These are phyloP conservation scores for Sinotaia quadrata DNA, from an alignment of 2,888 invertebrate genomes.

Conservation along the genomic window DNA sequence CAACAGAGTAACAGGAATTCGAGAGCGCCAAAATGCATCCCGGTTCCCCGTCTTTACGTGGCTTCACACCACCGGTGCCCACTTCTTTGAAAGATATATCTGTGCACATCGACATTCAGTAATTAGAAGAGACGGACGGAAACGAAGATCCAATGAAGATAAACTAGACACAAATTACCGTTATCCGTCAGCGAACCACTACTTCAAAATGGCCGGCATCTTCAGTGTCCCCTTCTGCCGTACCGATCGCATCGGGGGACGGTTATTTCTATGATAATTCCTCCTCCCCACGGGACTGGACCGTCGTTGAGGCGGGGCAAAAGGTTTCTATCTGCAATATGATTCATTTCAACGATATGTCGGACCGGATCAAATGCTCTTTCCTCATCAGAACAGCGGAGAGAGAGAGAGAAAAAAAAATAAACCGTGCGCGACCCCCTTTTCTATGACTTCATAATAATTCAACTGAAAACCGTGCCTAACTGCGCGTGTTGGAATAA, in stretches of 20 bases:
- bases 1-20: no score
- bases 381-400: conserved; percentile 26
- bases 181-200: conserved; percentile 30
- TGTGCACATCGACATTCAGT: conserved; percentile 29
- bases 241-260: conserved; percentile 22
- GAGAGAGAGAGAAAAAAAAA: conserved; percentile 27
- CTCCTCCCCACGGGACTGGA: conserved; percentile 29
- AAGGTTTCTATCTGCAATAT: conserved; percentile 39
- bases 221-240: conserved; percentile 11
- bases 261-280: conserved; percentile 42
- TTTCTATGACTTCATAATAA: conserved; percentile 37
- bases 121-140: conserved; percentile 27
- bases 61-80: no score
- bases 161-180: conserved; percentile 37
- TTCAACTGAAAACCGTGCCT: conserved; percentile 29
- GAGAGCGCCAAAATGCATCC: no score
- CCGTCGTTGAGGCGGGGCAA: conserved; percentile 33
- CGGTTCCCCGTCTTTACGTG: no score
- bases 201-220: conserved; percentile 28
- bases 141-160: conserved; percentile 40
- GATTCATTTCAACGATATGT: conserved; percentile 41
- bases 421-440: conserved; percentile 12
- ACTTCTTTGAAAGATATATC: no score
- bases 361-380: conserved; percentile 34
- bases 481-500: conserved; percentile 36